A percentile compares a stretch with the other conserved stretches of the same genome.
Conservation (phyloP, 2,113 vertebrate genomes). For the Gnathonemus echidnorhynchus region DNA sequence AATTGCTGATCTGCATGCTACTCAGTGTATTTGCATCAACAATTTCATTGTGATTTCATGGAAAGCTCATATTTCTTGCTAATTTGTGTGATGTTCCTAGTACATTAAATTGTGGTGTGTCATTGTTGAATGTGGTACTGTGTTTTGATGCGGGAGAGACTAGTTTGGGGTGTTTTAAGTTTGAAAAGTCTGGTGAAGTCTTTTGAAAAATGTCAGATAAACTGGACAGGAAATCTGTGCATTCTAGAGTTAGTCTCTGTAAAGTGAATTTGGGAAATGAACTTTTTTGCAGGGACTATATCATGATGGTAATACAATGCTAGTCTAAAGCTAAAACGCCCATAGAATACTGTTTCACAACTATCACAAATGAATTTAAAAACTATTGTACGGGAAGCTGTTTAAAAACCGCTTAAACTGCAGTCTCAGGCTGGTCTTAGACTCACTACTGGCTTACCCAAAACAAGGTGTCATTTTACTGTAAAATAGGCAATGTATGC, state of each 20-base stretch:
- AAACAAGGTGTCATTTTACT: neutral
- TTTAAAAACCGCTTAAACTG: neutral
- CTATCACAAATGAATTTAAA: neutral
- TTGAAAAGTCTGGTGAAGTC: neutral
- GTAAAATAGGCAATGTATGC: neutral
- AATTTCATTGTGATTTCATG: neutral
- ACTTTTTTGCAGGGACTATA: neutral
- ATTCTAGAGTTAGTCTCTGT: neutral
- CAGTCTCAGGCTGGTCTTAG: neutral
- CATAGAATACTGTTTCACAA: neutral
- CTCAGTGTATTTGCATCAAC: neutral
- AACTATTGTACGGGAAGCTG: neutral
- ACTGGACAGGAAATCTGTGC: neutral
- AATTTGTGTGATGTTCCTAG: neutral
- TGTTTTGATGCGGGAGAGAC: neutral
- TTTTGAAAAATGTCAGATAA: neutral
- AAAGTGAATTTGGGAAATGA: neutral
- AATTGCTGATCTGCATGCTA: neutral
- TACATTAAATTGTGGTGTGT: neutral
- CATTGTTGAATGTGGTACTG: neutral
- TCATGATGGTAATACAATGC: neutral
- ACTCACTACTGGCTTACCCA: neutral
- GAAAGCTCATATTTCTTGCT: neutral
- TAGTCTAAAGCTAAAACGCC: neutral
- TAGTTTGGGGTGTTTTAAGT: neutral